These are phyloP conservation scores for Aphrocallistes beatrix DNA, from an alignment of 37 sponge, comb jelly and placozoan species.

Conservation along the genomic window DNA sequence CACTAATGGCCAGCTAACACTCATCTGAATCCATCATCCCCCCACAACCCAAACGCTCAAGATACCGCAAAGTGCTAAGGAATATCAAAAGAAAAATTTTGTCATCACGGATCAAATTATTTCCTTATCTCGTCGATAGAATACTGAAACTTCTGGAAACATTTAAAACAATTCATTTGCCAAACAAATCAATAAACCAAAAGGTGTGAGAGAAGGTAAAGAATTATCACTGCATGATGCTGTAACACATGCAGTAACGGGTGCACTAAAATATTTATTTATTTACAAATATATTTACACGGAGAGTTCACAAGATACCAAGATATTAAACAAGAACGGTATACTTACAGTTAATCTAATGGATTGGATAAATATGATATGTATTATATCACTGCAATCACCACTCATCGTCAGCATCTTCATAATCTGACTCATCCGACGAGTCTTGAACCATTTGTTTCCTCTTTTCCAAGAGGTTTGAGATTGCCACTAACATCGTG, in stretches of 20 bases:
- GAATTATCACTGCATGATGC: background rate
- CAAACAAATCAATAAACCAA: constrained; percentile 2
- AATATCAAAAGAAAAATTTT: no score
- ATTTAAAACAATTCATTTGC: background rate
- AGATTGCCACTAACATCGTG: background rate
- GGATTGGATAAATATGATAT: no score
- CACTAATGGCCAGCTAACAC: no score
- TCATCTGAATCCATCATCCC: no score
- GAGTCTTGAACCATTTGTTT: background rate
- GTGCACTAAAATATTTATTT: background rate
- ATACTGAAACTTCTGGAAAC: background rate
- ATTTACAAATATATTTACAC: background rate
- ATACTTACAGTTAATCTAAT: background rate
- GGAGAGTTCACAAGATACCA: background rate
- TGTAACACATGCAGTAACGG: background rate
- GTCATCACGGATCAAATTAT: background rate
- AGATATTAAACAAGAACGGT: background rate
- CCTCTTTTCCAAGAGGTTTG: background rate
- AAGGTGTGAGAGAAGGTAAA: no score
- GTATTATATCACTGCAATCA: background rate
- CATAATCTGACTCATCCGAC: background rate
- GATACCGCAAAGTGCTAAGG: no score
- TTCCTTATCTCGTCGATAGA: background rate
- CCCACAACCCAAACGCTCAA: no score
- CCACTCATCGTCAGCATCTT: background rate